Percentiles rank a stretch among this genome's conserved stretches.
These are phyloP conservation scores for Thelaira solivaga DNA, from an alignment of 2,888 invertebrate species.

Conservation along the genomic window DNA sequence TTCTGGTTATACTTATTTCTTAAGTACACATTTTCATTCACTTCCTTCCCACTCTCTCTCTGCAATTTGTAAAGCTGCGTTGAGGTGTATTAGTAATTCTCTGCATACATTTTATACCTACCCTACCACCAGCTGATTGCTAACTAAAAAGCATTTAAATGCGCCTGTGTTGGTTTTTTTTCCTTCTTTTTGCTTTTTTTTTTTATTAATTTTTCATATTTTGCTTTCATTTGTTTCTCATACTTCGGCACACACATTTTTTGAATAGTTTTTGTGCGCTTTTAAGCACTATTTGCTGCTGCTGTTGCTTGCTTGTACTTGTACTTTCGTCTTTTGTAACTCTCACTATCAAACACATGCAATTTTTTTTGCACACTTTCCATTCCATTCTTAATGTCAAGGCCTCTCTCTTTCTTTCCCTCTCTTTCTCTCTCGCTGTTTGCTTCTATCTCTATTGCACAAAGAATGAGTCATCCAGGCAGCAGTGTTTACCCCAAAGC, in stretches of 20 bases:
- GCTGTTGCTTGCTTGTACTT: constrained; percentile 34
- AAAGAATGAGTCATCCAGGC: constrained; percentile 48
- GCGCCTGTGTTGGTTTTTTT: constrained; percentile 11
- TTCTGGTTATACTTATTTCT: background rate
- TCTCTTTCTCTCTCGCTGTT: too few species aligned
- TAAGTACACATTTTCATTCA: background rate
- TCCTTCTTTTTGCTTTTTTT: constrained; percentile 11
- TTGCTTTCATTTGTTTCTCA: constrained; percentile 29
- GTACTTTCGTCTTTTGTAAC: constrained; percentile 55
- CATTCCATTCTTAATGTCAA: constrained; percentile 57
- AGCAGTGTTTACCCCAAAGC: background rate
- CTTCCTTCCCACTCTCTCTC: background rate
- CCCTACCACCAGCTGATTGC: constrained; percentile 54
- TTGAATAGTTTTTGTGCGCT: background rate
- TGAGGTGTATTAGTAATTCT: constrained; percentile 2
- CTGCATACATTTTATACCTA: constrained; percentile 4
- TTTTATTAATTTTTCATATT: constrained; percentile 16
- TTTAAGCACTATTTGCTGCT: constrained; percentile 16
- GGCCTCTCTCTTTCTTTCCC: constrained; percentile 51
- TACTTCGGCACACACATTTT: constrained; percentile 41
- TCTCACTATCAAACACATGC: constrained; percentile 59
- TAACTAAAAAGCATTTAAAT: background rate
- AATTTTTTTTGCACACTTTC: constrained; percentile 49
- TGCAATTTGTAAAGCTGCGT: constrained; percentile 14
- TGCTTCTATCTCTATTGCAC: too few species aligned